Evolutionary conservation across 2,888 invertebrate species (phyloP), one percentile per base, ranked within the genome.

Genomic region (Pteria penguin): DNA sequence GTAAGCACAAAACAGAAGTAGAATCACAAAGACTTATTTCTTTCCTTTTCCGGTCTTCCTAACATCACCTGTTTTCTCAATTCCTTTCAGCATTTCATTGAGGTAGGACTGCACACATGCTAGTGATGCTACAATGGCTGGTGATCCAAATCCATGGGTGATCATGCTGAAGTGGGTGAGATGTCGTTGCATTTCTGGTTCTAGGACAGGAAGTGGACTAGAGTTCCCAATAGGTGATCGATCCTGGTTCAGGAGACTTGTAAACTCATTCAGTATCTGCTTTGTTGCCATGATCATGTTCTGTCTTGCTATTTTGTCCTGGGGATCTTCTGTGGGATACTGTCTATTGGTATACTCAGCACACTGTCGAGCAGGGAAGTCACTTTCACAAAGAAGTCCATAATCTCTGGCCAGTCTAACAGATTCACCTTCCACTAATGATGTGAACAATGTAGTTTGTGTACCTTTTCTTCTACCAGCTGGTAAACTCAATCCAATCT

Each of bases 401-500:
- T 98, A 99, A 93, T 99, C 99, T 88, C 98, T 94, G 70, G 99
- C 99, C 92, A 99, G 94, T 93, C 99, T 98, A 81, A 99, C 97
- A 78, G 99, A 98, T 94, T 99, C 99, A 85, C 98, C 96, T 95
- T 99, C 98, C 68, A 98, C 98, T 90, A 99, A 94, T n/a, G 98
- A 98, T 32, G 98, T 99, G 76, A 98, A 94, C 67, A 98, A 94
- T 33, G 98, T 98, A 26, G 98, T 98, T 91, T 98, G 98, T 70
- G 98, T 98, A 61, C 98, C 98, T 95, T 99, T 99, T 94, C 99
- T 95, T 89, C 98, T 94, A 5, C 99, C 99, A 36, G 99, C 98
- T n/a, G 98, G 99, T 83, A 99, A 93, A 93, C 98, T 98, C 72
- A 98, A 94, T 55, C 98, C 98, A 89, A 99, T 98, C 93, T 98